Conservation (phyloP, 2,888 invertebrate genomes). For the Eumacrocentrus americanus region DNA sequence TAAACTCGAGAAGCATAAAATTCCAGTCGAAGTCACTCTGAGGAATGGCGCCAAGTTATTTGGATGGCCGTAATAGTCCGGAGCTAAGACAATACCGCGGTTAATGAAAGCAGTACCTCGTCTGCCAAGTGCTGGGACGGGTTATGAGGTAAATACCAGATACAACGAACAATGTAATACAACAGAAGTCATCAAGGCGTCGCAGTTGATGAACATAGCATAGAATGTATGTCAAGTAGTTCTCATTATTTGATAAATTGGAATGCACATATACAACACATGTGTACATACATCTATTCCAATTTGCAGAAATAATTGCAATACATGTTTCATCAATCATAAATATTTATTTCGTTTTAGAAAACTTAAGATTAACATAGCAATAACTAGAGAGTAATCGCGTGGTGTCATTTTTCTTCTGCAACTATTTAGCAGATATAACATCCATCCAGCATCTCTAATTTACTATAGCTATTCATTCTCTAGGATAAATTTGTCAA, state of each 20-base stretch:
- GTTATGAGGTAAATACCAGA: constrained; percentile 49
- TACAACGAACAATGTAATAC: constrained; percentile 55
- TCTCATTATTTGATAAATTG: constrained; percentile 36
- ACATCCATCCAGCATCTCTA: no score
- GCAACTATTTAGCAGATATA: no score
- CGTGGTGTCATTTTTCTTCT: no score
- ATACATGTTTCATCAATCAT: no score
- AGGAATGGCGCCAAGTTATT: constrained; percentile 35
- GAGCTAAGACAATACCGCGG: constrained; percentile 21
- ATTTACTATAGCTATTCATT: no score
- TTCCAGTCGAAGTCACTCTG: constrained; percentile 49
- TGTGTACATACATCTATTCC: constrained; percentile 15
- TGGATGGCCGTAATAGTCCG: constrained; percentile 22
- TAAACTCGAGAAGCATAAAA: constrained; percentile 39
- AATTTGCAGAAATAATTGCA: neutral
- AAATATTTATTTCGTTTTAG: no score
- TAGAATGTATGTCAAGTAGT: constrained; percentile 10
- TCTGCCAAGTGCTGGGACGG: constrained; percentile 21
- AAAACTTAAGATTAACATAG: no score
- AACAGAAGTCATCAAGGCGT: constrained; percentile 39
- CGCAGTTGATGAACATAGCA: neutral
- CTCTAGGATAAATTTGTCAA: no score
- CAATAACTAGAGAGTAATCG: no score
- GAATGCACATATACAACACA: constrained; percentile 36
- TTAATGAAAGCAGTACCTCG: constrained; percentile 22